Percentiles rank a stretch among this genome's conserved stretches.
These are phyloP conservation scores for Dinomys branickii DNA, from an alignment of 2,113 vertebrate species.

Conservation along the genomic window DNA sequence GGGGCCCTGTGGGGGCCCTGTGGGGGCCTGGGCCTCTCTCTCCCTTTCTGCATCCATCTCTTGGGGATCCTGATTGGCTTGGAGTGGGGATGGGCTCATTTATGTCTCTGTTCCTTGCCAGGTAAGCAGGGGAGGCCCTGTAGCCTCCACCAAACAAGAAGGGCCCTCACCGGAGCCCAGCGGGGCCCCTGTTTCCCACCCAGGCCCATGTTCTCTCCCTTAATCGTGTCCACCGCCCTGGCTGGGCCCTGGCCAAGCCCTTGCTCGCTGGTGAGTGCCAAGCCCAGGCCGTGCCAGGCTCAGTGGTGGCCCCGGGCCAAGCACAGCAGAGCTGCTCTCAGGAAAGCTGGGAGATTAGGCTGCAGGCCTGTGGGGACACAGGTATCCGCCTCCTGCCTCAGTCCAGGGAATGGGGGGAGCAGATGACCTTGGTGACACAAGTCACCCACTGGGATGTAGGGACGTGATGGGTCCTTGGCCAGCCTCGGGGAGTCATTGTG, in stretches of 20 bases:
- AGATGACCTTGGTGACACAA: background rate
- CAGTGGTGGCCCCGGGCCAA: slow-evolving; percentile 68
- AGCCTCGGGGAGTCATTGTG: background rate
- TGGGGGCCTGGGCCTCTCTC: background rate
- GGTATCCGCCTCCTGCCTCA: slow-evolving; percentile 20
- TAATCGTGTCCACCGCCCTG: slow-evolving; percentile 14
- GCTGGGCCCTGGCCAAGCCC: slow-evolving; percentile 62
- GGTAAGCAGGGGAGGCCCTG: background rate
- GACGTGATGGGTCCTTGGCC: background rate
- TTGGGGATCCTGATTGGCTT: background rate
- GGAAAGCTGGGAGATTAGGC: slow-evolving; percentile 80
- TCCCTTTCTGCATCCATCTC: background rate
- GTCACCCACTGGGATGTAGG: background rate
- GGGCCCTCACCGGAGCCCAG: background rate
- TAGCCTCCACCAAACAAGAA: fast-evolving
- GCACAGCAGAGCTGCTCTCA: slow-evolving; percentile 78
- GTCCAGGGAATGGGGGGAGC: background rate
- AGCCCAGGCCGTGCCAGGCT: slow-evolving; percentile 78
- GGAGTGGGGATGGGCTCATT: background rate
- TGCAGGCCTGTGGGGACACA: background rate
- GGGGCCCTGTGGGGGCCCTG: background rate
- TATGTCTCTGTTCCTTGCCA: background rate
- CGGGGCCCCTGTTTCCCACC: background rate
- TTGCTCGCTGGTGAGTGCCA: slow-evolving; percentile 55
- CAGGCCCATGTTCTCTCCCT: slow-evolving; percentile 31